Evolutionary conservation across 2,888 invertebrate species (phyloP), one percentile per base, ranked within the genome.

Genomic region (Plebejus melissa): DNA sequence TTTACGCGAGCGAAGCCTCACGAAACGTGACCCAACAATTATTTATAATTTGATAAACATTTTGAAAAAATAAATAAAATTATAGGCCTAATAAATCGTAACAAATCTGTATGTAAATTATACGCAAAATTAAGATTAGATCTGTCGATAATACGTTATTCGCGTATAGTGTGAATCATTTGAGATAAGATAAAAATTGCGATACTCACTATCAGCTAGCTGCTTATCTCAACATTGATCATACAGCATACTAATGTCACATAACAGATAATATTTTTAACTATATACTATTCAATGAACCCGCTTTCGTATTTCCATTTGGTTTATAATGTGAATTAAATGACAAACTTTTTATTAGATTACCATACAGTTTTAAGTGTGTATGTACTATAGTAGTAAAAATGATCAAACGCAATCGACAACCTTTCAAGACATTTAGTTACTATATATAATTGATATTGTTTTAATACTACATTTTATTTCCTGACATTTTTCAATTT

Each of bases 111-210:
- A 11, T 11, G 60, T 5, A 11, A 9, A 11, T 60, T 28, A 22
- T 7, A 28, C 28, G 28, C 7, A 60, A 60, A 60, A 22, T 58
- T 2, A 22, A 58, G 22, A 58, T 58, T n/a, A 22, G 22, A 58
- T 60, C 60, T 28, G 3, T 60, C 60, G 28, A 28, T 28, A 28
- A 60, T 22, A 60, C 28, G 28, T 54, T 60, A 60, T 60, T 65
- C 16, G 65, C 65, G 13, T 32, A 65, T 36, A 32, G 22, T 11
- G 1, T 65, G 32, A 65, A 65, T 65, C 9, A 65, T 65, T 13
- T 65, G 3, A 65, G 65, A 65, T 65, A 65, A 65, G 65, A 65
- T 65, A 65, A 16, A 65, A 65, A 32, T 32, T 65, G 13, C 32
- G 65, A 65, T 32, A 65, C 32, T 28, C 11, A 7, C 6, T 60